Evolutionary conservation across 2,113 vertebrate genomes (phyloP), one percentile per base, ranked within the genome.

Genomic region (Phylloscopus trochilus): DNA sequence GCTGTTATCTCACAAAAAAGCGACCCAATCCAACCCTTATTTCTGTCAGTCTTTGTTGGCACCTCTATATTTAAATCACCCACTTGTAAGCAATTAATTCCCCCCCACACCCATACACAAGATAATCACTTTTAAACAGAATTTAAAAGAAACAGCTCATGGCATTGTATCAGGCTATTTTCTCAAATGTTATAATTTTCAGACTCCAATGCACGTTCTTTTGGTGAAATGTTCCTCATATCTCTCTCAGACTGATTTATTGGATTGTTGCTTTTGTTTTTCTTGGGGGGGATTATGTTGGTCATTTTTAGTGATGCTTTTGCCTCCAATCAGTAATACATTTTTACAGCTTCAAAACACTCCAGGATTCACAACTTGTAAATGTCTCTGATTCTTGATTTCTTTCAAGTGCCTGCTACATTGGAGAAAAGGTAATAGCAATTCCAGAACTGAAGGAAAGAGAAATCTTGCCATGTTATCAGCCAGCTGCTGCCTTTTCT

Each of bases 211-310:
- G 62, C 46, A 80, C n/a, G 47, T 82, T 89, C 43, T 87, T 89
- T 47, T 63, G 20, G 39, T 73, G 76, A 91, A 88, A 86, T 75
- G 26, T 84, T 83, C 62, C 44, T 85, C 51, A 1, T 87, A 52
- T 75, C 47, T 78, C 79, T 49, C 78, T 81, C 68, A 44, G 55
- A 28, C 52, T 87, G 93, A 92, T 89, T 85, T 77, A 94, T 59
- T 79, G 67, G 69, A 75, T 85, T 91, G 70, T n/a, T 92, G 74
- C 79, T 94, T 94, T 91, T 94, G 74, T 84, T 95, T 94, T 88
- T 84, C 64, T 82, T 89, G 26, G 30, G 35, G 43, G 52, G 27
- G 31, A 72, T 92, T 78, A 55, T 53, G 58, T 67, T 55, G 83
- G 79, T 72, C 91, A 86, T 70, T 84, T 72, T 92, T 63, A 73